phyloP scores from a whole-genome alignment of 2,888 invertebrate species.

The Ochropleura leucogaster region DNA sequence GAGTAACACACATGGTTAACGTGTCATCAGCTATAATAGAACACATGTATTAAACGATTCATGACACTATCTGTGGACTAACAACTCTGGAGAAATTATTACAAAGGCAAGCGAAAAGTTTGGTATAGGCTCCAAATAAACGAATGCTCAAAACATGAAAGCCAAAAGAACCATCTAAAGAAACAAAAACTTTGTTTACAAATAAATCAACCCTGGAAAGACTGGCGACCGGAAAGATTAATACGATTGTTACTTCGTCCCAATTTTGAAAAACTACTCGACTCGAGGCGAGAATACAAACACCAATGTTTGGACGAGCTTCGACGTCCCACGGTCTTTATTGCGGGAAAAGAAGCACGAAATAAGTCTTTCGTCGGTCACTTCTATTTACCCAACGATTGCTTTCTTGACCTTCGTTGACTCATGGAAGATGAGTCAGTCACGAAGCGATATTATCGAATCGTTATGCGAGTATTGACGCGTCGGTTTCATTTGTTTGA shows the following conservation, averaged over 20 bases:
- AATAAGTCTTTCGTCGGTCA: constrained; percentile 63
- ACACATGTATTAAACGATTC: constrained; percentile 65
- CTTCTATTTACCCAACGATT: constrained; percentile 69
- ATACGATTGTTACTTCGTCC: constrained; percentile 42
- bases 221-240: constrained; percentile 47
- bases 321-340: constrained; percentile 48
- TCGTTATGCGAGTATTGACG: constrained; percentile 52
- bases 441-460: constrained; percentile 62
- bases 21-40: constrained; percentile 59
- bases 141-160: not conserved
- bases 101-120: constrained; percentile 36
- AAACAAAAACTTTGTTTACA: constrained; percentile 25
- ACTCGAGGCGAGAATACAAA: constrained; percentile 52
- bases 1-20: constrained; percentile 66
- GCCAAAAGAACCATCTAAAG: not conserved
- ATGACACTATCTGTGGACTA: constrained; percentile 55
- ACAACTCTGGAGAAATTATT: constrained; percentile 42
- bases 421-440: constrained; percentile 70
- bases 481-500: constrained; percentile 55
- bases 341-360: constrained; percentile 39
- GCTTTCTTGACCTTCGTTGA: constrained; percentile 73
- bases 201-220: constrained; percentile 38
- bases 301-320: constrained; percentile 50
- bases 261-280: constrained; percentile 44
- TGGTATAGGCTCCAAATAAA: constrained; percentile 15